Conservation (phyloP, 92 coral and sea anemone genomes). For the Zoanthus gigantus region DNA sequence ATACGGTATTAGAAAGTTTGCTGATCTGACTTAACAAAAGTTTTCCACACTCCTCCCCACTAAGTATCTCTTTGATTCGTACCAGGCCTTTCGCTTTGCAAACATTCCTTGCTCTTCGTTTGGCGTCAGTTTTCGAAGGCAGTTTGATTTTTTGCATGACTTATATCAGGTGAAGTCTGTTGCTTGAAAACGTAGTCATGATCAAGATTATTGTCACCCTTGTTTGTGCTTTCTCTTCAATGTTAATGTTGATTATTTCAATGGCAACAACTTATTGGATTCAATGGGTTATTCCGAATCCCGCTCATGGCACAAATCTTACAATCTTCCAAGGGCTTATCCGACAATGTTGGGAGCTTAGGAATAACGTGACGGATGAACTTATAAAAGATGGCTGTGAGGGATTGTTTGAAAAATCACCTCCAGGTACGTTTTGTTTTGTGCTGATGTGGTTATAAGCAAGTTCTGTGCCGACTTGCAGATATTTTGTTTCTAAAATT, state of each 20-base stretch:
- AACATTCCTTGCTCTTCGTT: not conserved
- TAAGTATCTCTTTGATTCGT: not conserved
- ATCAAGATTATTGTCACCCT: constrained; percentile 92
- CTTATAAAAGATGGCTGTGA: constrained; percentile 49
- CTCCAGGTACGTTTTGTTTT: constrained; percentile 21
- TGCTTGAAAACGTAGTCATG: constrained; percentile 62
- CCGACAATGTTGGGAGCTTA: constrained; percentile 77
- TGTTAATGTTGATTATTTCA: constrained; percentile 91
- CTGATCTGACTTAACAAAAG: not conserved
- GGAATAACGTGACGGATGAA: constrained; percentile 76
- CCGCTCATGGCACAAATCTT: constrained; percentile 66
- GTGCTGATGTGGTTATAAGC: not conserved
- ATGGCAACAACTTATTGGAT: constrained; percentile 96
- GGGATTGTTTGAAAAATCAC: constrained; percentile 38
- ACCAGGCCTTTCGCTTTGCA: constrained; percentile 15
- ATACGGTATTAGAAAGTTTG: too few species aligned
- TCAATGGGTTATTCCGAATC: constrained; percentile 75
- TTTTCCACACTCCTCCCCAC: not conserved
- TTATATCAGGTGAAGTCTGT: not conserved
- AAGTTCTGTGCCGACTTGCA: not conserved
- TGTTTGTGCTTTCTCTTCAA: constrained; percentile 89
- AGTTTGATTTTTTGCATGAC: not conserved
- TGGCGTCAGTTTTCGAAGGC: constrained; percentile 26
- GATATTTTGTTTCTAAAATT: not conserved
- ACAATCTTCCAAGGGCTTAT: constrained; percentile 78